phyloP scores from a whole-genome alignment of 37 sponge, comb jelly and placozoan species.

The Dysidea cf. avara region DNA sequence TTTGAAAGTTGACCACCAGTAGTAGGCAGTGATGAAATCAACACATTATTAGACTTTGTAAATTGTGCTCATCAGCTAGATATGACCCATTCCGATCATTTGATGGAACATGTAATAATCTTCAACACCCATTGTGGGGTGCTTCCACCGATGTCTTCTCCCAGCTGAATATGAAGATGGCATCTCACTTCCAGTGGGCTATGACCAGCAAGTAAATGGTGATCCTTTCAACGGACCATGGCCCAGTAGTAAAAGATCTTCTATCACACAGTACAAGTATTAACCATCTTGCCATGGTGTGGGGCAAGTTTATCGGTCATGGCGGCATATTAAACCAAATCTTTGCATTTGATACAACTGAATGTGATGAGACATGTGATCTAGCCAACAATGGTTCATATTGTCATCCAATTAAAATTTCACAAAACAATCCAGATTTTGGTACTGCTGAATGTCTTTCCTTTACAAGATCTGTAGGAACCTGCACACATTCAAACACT shows the following conservation, averaged over 20 bases:
- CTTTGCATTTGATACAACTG: too few species aligned
- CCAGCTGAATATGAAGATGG: conserved; percentile 50
- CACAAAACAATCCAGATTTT: conserved; percentile 55
- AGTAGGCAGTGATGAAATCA: too few species aligned
- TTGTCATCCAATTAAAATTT: conserved; percentile 72
- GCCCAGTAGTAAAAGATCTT: too few species aligned
- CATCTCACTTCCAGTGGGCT: too few species aligned
- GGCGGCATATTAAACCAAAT: too few species aligned
- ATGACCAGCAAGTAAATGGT: too few species aligned
- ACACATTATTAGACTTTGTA: too few species aligned
- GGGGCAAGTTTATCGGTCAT: conserved; percentile 81
- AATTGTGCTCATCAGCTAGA: too few species aligned
- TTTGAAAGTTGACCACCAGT: too few species aligned
- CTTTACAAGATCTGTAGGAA: conserved; percentile 62
- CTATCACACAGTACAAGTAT: too few species aligned
- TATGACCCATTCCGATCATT: conserved; percentile 33
- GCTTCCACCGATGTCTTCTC: conserved; percentile 36
- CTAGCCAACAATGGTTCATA: too few species aligned
- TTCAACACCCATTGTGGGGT: conserved; percentile 33
- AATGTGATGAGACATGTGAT: too few species aligned
- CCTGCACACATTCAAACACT: not conserved
- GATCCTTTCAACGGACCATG: conserved; percentile 39
- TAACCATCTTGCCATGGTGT: conserved; percentile 75
- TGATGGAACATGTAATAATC: conserved; percentile 73
- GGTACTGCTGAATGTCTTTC: conserved; percentile 49